Conservation (phyloP, 1,140 invertebrate species). For the Neoseiulus cucumeris region DNA sequence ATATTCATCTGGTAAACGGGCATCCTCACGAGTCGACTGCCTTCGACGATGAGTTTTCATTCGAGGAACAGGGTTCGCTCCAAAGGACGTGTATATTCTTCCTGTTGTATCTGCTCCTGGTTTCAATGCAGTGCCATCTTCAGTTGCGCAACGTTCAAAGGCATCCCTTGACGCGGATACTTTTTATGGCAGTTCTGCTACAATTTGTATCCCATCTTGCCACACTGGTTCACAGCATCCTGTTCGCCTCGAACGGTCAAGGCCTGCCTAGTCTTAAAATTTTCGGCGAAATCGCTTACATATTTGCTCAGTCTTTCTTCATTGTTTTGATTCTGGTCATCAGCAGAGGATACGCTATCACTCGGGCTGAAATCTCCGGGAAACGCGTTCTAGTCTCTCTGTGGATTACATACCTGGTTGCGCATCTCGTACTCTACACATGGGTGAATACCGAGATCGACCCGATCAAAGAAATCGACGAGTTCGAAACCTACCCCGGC, state of each 20-base stretch:
- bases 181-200: slow-evolving; percentile 61
- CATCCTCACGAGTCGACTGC: slow-evolving; percentile 66
- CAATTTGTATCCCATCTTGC: slow-evolving; percentile 64
- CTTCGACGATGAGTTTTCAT: slow-evolving; percentile 85
- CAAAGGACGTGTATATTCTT: slow-evolving; percentile 38
- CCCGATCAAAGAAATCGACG: slow-evolving; percentile 84
- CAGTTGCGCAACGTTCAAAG: slow-evolving; percentile 60
- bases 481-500: slow-evolving; percentile 89
- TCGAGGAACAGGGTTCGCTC: slow-evolving; percentile 51
- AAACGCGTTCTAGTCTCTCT: slow-evolving; percentile 67
- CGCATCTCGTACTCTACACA: slow-evolving; percentile 75
- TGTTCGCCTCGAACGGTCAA: slow-evolving; percentile 69
- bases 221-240: slow-evolving; percentile 66
- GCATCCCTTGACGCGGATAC: slow-evolving; percentile 73
- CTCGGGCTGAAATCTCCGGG: slow-evolving; percentile 59
- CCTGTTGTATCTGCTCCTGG: slow-evolving; percentile 59
- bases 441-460: slow-evolving; percentile 94
- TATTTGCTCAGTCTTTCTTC: slow-evolving; percentile 70
- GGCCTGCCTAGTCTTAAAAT: slow-evolving; percentile 57
- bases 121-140: slow-evolving; percentile 73
- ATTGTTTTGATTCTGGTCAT: slow-evolving; percentile 79
- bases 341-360: slow-evolving; percentile 93
- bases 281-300: slow-evolving; percentile 73
- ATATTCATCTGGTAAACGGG: slow-evolving; percentile 89
- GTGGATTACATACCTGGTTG: slow-evolving; percentile 72